Evolutionary conservation across 2,888 invertebrate genomes (phyloP), one percentile per base, ranked within the genome.

Genomic region (Xylota sylvarum): DNA sequence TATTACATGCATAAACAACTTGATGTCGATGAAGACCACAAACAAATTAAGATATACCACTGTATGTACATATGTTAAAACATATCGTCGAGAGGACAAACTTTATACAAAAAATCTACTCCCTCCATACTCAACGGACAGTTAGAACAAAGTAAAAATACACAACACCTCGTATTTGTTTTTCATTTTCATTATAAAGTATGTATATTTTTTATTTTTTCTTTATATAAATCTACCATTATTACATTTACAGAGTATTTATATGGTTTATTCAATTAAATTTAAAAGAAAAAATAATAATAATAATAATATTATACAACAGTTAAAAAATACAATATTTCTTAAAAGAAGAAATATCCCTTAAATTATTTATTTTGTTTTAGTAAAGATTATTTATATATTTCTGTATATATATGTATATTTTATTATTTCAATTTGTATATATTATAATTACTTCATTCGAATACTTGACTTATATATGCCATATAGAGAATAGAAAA

Each of bases 211-310:
- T 78, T 50, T 65, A 74, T 48, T 65, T 76, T 85, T 67, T 35
- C 35, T 70, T 80, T 69, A 52, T 81, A 69, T 74, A 64, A 81
- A 76, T 81, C 81, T 85, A 85, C 46, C 74, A 52, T 80, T 81
- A 76, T 81, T 85, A 85, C 85, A 85, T 85, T 48, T 85, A 85
- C 85, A 85, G 81, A 85, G 85, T 85, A 85, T 85, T 85, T 76
- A 72, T 81, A 70, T 6, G 35, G 55, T 70, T 69, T 58, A 81
- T 80, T 64, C 70, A 85, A 81, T 76, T 85, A 81, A 52, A 76
- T 85, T 79, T 23, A 23, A 23, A 62, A 78, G 78, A 78, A 79
- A 56, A 69, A 65, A 50, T n/a, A n/a, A n/a, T n/a, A n/a, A n/a
- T n/a, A 52, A 50, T 67, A 58, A 64, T 14, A 67, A 76, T 40